These are phyloP conservation scores for Cinclus mexicanus DNA, from an alignment of 2,113 vertebrate genomes.

Conservation along the genomic window DNA sequence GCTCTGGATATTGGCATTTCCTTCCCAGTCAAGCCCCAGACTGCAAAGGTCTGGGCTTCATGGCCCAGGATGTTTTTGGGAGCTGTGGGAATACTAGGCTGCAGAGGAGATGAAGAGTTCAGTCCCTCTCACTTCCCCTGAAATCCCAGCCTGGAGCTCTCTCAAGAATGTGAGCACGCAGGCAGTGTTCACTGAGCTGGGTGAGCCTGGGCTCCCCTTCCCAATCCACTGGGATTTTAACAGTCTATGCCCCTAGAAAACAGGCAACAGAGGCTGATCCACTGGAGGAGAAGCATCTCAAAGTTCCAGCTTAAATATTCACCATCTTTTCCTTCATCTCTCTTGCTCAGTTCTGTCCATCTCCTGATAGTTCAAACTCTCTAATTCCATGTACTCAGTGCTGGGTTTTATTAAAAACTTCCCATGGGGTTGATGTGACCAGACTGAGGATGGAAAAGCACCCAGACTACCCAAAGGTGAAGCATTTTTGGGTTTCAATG, in stretches of 20 bases:
- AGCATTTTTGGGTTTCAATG: background rate
- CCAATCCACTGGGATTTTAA: background rate
- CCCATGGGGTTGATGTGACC: accelerated
- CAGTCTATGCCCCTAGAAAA: background rate
- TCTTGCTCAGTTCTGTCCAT: background rate
- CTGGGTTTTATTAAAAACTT: background rate
- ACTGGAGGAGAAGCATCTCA: background rate
- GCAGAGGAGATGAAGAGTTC: background rate
- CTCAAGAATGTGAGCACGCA: accelerated
- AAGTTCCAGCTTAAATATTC: background rate
- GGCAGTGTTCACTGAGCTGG: background rate
- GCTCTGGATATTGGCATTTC: background rate
- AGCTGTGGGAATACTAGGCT: background rate
- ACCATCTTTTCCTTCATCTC: accelerated
- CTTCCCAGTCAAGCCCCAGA: background rate
- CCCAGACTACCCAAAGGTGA: background rate
- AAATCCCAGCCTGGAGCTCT: background rate
- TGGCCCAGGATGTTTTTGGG: background rate
- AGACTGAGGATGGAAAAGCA: background rate
- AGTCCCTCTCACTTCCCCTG: background rate
- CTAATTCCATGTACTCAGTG: background rate
- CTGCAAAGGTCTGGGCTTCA: background rate
- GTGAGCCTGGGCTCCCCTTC: background rate
- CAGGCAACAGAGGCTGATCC: background rate
- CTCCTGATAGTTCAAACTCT: background rate